Conservation (phyloP, 2,888 invertebrate species). For the Dexiosoma caninum region DNA sequence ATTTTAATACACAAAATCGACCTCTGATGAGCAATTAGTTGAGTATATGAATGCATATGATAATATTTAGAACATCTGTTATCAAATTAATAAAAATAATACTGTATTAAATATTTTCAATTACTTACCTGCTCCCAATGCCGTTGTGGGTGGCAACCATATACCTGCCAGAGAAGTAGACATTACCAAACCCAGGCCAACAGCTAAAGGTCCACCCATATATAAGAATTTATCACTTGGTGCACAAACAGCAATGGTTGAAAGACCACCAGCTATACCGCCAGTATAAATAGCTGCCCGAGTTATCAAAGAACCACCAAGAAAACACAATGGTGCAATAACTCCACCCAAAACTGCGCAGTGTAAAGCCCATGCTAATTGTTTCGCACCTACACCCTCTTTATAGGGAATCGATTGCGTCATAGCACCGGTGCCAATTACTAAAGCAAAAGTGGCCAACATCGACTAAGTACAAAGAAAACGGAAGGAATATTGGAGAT, state of each 20-base stretch:
- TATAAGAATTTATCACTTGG: constrained; percentile 97
- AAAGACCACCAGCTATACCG: constrained; percentile 95
- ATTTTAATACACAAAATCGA: too few species aligned
- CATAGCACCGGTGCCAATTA: constrained; percentile 93
- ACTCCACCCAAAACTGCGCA: constrained; percentile 93
- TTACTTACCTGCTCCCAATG: constrained; percentile 87
- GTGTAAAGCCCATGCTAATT: constrained; percentile 91
- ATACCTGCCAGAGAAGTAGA: constrained; percentile 93
- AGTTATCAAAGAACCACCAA: constrained; percentile 93
- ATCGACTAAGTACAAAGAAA: constrained; percentile 79
- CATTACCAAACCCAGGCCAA: constrained; percentile 97
- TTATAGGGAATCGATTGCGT: constrained; percentile 91
- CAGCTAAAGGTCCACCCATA: constrained; percentile 96
- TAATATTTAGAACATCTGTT: too few species aligned
- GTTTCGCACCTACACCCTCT: constrained; percentile 89
- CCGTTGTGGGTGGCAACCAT: constrained; percentile 94
- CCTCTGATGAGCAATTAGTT: too few species aligned
- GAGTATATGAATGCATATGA: too few species aligned
- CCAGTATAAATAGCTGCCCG: constrained; percentile 97
- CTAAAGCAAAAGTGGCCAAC: constrained; percentile 87
- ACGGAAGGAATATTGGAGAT: background rate
- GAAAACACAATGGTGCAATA: constrained; percentile 92
- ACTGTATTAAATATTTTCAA: too few species aligned
- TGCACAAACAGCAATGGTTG: constrained; percentile 95
- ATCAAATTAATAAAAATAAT: too few species aligned